Percentiles rank a stretch among this genome's conserved stretches.
Conservation (phyloP, 1,140 invertebrate genomes). For the Agraylea sexmaculata region DNA sequence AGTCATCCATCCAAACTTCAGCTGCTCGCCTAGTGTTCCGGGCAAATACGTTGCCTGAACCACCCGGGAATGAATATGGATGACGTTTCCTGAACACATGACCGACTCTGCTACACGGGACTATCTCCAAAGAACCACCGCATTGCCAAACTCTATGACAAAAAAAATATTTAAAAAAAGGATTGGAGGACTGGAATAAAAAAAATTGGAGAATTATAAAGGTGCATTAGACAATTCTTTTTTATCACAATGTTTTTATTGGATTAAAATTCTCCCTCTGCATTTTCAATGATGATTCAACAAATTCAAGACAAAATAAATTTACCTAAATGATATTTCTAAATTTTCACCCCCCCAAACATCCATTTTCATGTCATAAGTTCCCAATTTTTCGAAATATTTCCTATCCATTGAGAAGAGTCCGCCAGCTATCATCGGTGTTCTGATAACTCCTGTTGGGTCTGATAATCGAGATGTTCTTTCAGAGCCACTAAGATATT, state of each 20-base stretch:
- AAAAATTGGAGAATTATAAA: slow-evolving; percentile 3
- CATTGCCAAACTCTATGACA: slow-evolving; percentile 91
- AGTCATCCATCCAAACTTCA: slow-evolving; percentile 96
- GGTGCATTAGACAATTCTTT: too few species aligned
- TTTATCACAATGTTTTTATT: too few species aligned
- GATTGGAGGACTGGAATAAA: slow-evolving; percentile 2
- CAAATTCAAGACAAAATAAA: slow-evolving; percentile 1
- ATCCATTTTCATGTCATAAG: slow-evolving; percentile 96
- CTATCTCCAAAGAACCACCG: slow-evolving; percentile 86
- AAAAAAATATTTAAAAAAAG: slow-evolving; percentile 40
- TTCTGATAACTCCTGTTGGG: slow-evolving; percentile 68
- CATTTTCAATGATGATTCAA: too few species aligned
- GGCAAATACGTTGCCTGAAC: slow-evolving; percentile 81
- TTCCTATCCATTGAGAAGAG: slow-evolving; percentile 85
- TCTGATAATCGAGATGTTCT: slow-evolving; percentile 66
- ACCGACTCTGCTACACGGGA: slow-evolving; percentile 82
- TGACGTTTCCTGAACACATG: slow-evolving; percentile 90
- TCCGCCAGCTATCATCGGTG: slow-evolving; percentile 91
- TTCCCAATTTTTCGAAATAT: slow-evolving; percentile 90
- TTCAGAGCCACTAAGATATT: slow-evolving; percentile 79
- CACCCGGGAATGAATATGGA: slow-evolving; percentile 90
- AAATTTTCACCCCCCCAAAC: slow-evolving; percentile 69
- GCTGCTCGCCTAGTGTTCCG: slow-evolving; percentile 76
- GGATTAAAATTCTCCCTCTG: too few species aligned
- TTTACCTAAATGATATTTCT: slow-evolving; percentile 44